phyloP scores from a whole-genome alignment of 2,888 invertebrate genomes.

The Acleris holmiana region DNA sequence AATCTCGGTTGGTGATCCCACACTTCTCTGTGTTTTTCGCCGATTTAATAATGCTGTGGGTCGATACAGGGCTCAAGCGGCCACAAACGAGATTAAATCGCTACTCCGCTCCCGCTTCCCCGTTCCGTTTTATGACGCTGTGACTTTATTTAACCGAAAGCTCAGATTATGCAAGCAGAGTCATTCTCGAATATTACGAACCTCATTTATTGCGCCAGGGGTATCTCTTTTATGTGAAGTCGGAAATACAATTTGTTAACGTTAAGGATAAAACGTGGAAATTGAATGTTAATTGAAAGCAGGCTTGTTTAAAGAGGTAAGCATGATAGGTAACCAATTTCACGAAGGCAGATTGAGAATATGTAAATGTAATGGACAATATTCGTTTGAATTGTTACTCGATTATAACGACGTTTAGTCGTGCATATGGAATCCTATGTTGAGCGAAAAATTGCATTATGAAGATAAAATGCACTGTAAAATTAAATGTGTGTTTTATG shows the following conservation, averaged over 20 bases:
- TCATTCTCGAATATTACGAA: constrained; percentile 27
- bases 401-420: too few species aligned
- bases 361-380: too few species aligned
- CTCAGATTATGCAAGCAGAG: constrained; percentile 27
- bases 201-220: constrained; percentile 21
- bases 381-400: too few species aligned
- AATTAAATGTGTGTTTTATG: too few species aligned
- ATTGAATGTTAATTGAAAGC: not conserved
- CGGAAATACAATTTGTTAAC: constrained; percentile 4
- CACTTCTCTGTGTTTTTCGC: constrained; percentile 1
- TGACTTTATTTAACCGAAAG: constrained; percentile 24
- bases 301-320: not conserved
- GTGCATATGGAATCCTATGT: too few species aligned
- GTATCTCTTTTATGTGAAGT: constrained; percentile 2
- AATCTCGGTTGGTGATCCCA: too few species aligned
- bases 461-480: too few species aligned
- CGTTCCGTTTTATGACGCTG: constrained; percentile 30
- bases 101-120: constrained; percentile 19
- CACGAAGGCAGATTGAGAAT: too few species aligned
- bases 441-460: too few species aligned
- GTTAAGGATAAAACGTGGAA: not conserved
- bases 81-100: constrained; percentile 38
- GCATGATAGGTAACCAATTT: too few species aligned
- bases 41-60: constrained; percentile 12
- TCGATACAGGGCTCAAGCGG: constrained; percentile 17